A percentile compares a stretch with the other conserved stretches of the same genome.
Conservation (phyloP, 1,140 invertebrate genomes). For the Gryllus bimaculatus region DNA sequence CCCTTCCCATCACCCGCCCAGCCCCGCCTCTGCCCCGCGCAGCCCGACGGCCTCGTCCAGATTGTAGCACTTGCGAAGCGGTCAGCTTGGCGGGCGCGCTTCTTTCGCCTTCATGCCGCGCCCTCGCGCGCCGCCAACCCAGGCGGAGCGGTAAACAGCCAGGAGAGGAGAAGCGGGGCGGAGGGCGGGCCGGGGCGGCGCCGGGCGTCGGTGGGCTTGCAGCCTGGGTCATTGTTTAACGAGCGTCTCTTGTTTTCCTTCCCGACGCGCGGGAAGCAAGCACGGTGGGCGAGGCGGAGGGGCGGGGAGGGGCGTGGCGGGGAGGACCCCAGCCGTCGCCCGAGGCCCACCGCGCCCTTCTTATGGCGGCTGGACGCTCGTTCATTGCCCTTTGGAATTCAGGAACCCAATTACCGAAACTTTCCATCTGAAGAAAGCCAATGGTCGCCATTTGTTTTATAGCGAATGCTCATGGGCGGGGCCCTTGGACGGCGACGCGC, state of each 20-base stretch:
- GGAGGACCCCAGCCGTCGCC: neutral
- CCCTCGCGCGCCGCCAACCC: neutral
- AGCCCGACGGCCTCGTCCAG: neutral
- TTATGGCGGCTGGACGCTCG: neutral
- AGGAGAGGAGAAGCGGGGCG: neutral
- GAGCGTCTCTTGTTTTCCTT: conserved; percentile 12
- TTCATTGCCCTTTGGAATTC: conserved; percentile 15
- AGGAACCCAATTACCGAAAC: conserved; percentile 15
- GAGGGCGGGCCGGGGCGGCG: neutral
- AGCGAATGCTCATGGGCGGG: neutral
- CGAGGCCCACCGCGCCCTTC: neutral
- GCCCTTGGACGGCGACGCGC: no score
- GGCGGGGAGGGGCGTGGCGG: neutral
- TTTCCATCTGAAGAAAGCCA: conserved; percentile 3
- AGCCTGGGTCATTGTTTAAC: conserved; percentile 13
- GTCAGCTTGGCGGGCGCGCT: conserved; percentile 7
- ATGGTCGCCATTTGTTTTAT: conserved; percentile 10
- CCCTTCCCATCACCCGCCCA: neutral
- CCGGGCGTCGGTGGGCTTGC: neutral
- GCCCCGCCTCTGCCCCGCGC: neutral
- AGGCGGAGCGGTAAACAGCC: neutral
- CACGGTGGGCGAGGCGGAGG: no score
- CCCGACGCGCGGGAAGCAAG: neutral
- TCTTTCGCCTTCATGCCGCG: conserved; percentile 6
- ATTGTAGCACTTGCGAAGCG: conserved; percentile 12